A percentile compares a stretch with the other conserved stretches of the same genome.
phyloP scores from a whole-genome alignment of 1,140 invertebrate genomes.

The Drosophila malerkotliana region DNA sequence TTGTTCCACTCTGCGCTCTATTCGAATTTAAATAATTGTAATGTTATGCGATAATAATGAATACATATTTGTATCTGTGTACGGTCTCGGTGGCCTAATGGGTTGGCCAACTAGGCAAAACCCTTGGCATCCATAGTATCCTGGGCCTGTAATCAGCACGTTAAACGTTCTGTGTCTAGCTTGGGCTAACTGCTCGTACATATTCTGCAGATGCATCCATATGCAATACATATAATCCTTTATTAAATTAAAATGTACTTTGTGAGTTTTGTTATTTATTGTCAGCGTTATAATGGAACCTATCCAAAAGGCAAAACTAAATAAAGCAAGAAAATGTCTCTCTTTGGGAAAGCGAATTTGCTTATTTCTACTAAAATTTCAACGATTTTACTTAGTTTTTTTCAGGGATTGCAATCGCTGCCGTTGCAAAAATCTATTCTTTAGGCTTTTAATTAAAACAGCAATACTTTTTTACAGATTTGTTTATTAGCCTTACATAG shows the following conservation, averaged over 20 bases:
- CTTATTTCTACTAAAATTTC: background rate
- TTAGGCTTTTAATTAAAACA: too few relatives aligned
- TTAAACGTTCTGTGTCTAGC: conserved; percentile 58
- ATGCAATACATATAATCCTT: conserved; percentile 46
- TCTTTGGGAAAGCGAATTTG: background rate
- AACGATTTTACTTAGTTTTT: background rate
- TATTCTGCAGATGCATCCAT: conserved; percentile 21
- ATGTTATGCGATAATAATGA: conserved; percentile 60
- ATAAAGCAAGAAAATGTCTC: conserved; percentile 73
- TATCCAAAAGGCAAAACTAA: conserved; percentile 77
- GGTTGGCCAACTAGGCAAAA: conserved; percentile 37
- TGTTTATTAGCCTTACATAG: conserved; percentile 62
- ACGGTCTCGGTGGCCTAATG: conserved; percentile 32
- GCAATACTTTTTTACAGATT: conserved; percentile 4
- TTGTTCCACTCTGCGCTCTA: conserved; percentile 65
- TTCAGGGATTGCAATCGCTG: background rate
- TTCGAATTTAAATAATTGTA: conserved; percentile 81
- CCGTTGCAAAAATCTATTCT: too few relatives aligned
- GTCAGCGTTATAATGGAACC: conserved; percentile 72
- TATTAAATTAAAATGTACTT: conserved; percentile 72
- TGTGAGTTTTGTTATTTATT: conserved; percentile 83
- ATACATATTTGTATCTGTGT: conserved; percentile 38
- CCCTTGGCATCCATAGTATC: conserved; percentile 14
- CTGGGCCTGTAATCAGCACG: conserved; percentile 35
- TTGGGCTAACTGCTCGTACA: conserved; percentile 23